Conservation (phyloP, 2,113 vertebrate genomes). For the Leptobrachium ailaonicum region DNA sequence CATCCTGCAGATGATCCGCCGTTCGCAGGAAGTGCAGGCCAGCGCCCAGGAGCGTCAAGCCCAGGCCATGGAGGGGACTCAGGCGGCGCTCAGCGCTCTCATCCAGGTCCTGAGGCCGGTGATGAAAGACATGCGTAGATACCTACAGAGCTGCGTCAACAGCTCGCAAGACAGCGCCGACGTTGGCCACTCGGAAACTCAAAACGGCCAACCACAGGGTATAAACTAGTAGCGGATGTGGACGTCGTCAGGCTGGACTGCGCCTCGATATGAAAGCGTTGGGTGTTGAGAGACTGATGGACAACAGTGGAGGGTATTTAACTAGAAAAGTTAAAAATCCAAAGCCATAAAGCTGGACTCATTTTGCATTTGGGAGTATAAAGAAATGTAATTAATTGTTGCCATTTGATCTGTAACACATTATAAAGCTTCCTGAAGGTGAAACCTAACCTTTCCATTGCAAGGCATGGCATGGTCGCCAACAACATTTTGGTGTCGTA, state of each 20-base stretch:
- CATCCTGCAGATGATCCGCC: constrained; percentile 90
- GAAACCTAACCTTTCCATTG: no score
- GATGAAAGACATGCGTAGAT: constrained; percentile 90
- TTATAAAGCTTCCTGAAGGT: no score
- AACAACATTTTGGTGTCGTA: no score
- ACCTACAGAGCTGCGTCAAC: constrained; percentile 78
- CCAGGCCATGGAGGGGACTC: constrained; percentile 91
- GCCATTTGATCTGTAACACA: no score
- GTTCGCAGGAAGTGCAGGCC: constrained; percentile 91
- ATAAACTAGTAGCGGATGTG: constrained; percentile 61
- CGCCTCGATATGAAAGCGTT: background rate
- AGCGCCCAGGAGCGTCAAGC: constrained; percentile 94
- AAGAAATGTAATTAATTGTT: no score
- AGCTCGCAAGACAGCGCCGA: constrained; percentile 53
- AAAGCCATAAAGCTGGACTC: background rate
- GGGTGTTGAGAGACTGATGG: background rate
- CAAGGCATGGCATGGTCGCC: no score
- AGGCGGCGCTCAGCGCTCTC: constrained; percentile 86
- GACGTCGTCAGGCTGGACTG: background rate
- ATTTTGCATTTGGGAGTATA: background rate
- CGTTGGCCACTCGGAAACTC: constrained; percentile 55
- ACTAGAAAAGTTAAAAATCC: background rate
- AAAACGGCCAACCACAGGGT: constrained; percentile 65
- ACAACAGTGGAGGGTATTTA: background rate
- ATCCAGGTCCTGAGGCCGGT: constrained; percentile 91